Conservation (phyloP, 2,113 vertebrate genomes). For the Daphoenositta chrysoptera region DNA sequence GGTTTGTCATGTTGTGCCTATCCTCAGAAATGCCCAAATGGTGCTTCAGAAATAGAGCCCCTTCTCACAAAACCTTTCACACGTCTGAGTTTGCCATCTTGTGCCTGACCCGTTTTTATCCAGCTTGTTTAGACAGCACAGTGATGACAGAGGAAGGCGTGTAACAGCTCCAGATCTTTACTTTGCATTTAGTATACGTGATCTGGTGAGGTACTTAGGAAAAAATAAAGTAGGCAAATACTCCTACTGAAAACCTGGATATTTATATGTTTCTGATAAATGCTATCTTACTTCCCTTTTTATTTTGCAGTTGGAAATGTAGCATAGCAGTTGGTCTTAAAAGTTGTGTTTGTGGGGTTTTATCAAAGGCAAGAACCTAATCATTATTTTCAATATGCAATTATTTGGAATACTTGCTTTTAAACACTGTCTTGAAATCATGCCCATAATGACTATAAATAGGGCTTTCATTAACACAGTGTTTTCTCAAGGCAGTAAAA, state of each 20-base stretch:
- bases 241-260: background rate
- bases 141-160: background rate
- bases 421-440: background rate
- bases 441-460: background rate
- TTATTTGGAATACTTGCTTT: slow-evolving; percentile 11
- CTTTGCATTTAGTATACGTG: background rate
- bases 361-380: background rate
- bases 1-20: background rate
- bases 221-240: background rate
- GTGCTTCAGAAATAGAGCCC: background rate
- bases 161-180: background rate
- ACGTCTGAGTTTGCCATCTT: background rate
- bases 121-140: background rate
- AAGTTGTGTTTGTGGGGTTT: background rate
- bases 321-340: background rate
- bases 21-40: background rate
- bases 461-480: slow-evolving; percentile 15
- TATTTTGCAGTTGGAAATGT: background rate
- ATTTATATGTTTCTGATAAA: background rate
- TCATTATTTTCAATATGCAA: background rate
- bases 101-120: background rate
- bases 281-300: background rate
- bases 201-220: background rate
- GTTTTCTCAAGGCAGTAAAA: slow-evolving; percentile 12
- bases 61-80: background rate